A percentile compares a stretch with the other conserved stretches of the same genome.
phyloP scores from a whole-genome alignment of 2,797 vertebrate species.

The Sparus aurata region DNA sequence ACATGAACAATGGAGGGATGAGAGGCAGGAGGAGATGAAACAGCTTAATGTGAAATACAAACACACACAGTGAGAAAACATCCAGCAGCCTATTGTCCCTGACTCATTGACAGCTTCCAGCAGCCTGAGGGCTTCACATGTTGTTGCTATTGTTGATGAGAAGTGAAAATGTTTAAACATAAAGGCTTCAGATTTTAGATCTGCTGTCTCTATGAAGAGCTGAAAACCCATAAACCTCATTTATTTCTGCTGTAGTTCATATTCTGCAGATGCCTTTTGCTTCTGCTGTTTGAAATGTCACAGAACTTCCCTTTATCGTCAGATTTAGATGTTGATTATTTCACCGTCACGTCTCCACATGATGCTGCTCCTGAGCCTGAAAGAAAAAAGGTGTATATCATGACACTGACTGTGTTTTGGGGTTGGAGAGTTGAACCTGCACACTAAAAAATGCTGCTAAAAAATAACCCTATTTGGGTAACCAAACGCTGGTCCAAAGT shows the following conservation, averaged over 20 bases:
- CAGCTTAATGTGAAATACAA: constrained; percentile 56
- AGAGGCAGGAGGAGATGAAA: constrained; percentile 62
- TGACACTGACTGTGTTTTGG: neutral
- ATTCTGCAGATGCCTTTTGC: neutral
- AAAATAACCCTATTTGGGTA: too few species aligned
- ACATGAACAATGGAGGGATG: constrained; percentile 57
- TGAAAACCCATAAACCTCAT: constrained; percentile 21
- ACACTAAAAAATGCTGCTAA: too few species aligned
- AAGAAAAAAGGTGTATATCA: neutral
- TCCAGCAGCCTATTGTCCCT: constrained; percentile 49
- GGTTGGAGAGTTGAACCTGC: too few species aligned
- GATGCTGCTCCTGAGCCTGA: too few species aligned
- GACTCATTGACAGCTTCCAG: constrained; percentile 51
- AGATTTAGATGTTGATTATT: constrained; percentile 6
- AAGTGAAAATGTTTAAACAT: constrained; percentile 35
- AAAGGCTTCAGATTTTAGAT: constrained; percentile 31
- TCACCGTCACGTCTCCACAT: too few species aligned
- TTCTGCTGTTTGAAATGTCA: constrained; percentile 9
- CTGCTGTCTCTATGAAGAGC: constrained; percentile 8
- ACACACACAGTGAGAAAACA: constrained; percentile 42
- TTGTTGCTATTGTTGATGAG: constrained; percentile 38
- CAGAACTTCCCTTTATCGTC: constrained; percentile 7
- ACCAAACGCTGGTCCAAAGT: too few species aligned
- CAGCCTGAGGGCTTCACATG: constrained; percentile 49
- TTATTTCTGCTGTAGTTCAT: constrained; percentile 9